Evolutionary conservation across 2,888 invertebrate genomes (phyloP).

Genomic region (Tigriopus californicus): DNA sequence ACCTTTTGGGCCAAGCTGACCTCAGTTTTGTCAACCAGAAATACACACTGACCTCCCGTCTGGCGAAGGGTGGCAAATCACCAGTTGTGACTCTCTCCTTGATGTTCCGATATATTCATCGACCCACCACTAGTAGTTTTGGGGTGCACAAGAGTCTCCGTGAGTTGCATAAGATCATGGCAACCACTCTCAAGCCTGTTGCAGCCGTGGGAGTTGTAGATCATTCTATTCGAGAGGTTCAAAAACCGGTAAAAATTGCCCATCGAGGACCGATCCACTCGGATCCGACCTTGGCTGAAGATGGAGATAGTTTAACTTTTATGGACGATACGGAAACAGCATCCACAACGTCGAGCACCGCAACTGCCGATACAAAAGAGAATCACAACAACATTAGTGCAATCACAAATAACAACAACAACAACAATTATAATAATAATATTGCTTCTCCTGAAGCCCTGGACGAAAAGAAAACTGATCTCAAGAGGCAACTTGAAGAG

Average conservation of each 20-base stretch:
- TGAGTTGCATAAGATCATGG: neutral
- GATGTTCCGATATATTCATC: conserved; percentile 6
- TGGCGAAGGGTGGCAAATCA: too few species aligned
- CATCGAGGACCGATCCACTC: neutral
- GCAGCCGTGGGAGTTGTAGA: too few species aligned
- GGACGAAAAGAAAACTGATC: too few species aligned
- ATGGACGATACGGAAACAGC: neutral
- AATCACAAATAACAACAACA: neutral
- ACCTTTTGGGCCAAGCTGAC: neutral
- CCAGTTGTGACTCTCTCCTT: neutral
- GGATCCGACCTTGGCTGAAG: neutral
- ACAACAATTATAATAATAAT: neutral
- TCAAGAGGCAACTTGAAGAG: too few species aligned
- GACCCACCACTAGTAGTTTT: neutral
- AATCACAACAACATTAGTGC: neutral
- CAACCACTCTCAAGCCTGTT: neutral
- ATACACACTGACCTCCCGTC: neutral
- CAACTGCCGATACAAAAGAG: neutral
- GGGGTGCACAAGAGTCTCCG: neutral
- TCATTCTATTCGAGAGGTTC: too few species aligned
- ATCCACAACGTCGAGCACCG: neutral
- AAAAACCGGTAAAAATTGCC: neutral
- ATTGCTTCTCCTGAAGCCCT: too few species aligned
- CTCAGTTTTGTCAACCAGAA: neutral
- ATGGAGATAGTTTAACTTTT: too few species aligned